A percentile compares a stretch with the other conserved stretches of the same genome.
These are phyloP conservation scores for Drosophila robusta DNA, from an alignment of 2,888 invertebrate genomes.

Conservation along the genomic window DNA sequence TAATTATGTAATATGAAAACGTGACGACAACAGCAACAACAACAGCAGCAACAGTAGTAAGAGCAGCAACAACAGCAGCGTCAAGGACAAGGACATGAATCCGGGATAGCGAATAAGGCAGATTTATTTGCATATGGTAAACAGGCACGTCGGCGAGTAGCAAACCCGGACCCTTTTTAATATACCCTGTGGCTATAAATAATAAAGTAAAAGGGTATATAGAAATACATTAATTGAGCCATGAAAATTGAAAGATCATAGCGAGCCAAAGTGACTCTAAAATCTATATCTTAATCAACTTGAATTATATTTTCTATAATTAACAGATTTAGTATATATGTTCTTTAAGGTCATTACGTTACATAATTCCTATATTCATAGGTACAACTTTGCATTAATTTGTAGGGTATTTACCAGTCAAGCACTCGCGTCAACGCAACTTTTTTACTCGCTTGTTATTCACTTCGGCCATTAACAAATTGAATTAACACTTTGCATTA, in stretches of 20 bases:
- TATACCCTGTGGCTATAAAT: conserved; percentile 9
- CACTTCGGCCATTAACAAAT: conserved; percentile 60
- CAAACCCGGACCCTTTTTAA: conserved; percentile 48
- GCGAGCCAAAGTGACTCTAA: too few species aligned
- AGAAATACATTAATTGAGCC: too few species aligned
- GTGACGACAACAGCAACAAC: conserved; percentile 58
- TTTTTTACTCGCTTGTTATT: conserved; percentile 16
- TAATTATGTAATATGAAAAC: conserved; percentile 81
- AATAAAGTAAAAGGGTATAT: background rate
- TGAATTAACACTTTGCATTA: conserved; percentile 73
- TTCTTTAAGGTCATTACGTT: too few species aligned
- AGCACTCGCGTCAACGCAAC: background rate
- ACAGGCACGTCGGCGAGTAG: conserved; percentile 37
- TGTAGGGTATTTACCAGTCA: conserved; percentile 9
- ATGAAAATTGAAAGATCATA: too few species aligned
- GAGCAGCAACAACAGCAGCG: background rate
- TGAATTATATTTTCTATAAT: too few species aligned
- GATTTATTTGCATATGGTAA: conserved; percentile 77
- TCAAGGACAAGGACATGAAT: conserved; percentile 51
- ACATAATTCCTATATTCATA: background rate
- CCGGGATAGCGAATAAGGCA: conserved; percentile 34
- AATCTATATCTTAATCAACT: too few species aligned
- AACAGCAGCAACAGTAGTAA: background rate
- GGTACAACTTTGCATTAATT: too few species aligned
- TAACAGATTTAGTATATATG: too few species aligned